Percentiles rank a stretch among this genome's conserved stretches.
Conservation (phyloP, 2,797 vertebrate species). For the Acipenser transmontanus region DNA sequence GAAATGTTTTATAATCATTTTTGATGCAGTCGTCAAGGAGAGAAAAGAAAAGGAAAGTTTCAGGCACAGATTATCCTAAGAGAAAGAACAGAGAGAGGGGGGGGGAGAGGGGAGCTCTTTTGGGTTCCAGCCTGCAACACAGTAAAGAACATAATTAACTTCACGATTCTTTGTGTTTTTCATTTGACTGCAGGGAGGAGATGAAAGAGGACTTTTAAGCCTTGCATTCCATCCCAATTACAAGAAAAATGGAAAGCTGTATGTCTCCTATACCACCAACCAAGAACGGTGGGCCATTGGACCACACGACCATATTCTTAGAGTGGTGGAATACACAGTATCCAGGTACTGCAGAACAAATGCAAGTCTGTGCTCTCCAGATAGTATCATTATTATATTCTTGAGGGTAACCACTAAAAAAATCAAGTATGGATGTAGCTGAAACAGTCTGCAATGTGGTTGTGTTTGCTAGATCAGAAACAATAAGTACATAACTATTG, state of each 20-base stretch:
- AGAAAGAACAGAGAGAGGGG: conserved; percentile 25
- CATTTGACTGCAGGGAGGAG: conserved; percentile 98
- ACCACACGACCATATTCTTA: conserved; percentile 96
- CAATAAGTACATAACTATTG: too few species aligned
- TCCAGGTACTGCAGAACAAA: conserved; percentile 73
- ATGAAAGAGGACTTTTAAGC: conserved; percentile 99
- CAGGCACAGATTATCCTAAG: conserved; percentile 67
- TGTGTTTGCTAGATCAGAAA: too few species aligned
- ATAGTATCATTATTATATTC: too few species aligned
- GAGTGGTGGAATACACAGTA: conserved; percentile 94
- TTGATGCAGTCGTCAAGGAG: conserved; percentile 79
- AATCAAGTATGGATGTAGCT: too few species aligned
- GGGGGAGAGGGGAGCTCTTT: conserved; percentile 44
- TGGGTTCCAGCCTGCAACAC: conserved; percentile 67
- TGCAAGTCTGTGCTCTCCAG: conserved; percentile 20
- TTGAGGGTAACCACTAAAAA: too few species aligned
- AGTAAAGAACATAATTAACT: conserved; percentile 94
- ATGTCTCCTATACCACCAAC: conserved; percentile 98
- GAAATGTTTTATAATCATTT: conserved; percentile 89
- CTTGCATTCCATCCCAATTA: conserved; percentile 99
- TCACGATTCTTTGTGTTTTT: conserved; percentile 94
- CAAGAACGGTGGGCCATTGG: conserved; percentile 97
- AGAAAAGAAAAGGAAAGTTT: conserved; percentile 54
- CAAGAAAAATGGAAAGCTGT: conserved; percentile 99
- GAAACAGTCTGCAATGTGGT: too few species aligned